Base-by-base conservation (phyloP, 2,113 vertebrate species). In the Eulemur macaco region DNA sequence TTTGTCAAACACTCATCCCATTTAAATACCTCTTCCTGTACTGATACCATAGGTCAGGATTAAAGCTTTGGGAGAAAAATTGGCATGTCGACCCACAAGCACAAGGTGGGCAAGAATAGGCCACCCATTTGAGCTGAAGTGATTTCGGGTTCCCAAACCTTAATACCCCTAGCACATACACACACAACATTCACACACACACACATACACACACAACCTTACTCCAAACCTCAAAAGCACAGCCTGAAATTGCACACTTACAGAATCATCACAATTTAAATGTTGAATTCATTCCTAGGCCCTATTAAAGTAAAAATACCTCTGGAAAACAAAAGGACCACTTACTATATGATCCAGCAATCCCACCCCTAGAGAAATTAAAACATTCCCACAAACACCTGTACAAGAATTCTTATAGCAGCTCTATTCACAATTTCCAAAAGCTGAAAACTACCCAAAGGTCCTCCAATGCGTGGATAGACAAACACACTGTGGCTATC, bases 1-100 rank as follows among this genome's bases (percentile, higher is more conserved):
- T 97, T 97, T 97, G 90, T 97, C 96, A 96, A 92, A 96, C 60
- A 96, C 50, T 94, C 86, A 89, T 95, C 73, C 89, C 58, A 86
- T 96, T 97, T 97, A 95, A 97, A 91, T 96, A 96, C 81, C 74
- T 97, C 91, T 96, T 97, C 97, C 95, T 97, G 77, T 91, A 52
- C 74, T 94, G 91, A 93, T 96, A 86, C 73, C 86, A 90, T 69
- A 90, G 92, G 96, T 96, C 94, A 97, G 31, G 78, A 96, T 92
- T 92, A 97, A 97, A 96, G 87, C 91, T 83, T 12, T 86, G 34
- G 64, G 20, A 68, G 23, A 60, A 68, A 96, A 96, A 78, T 71
- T 66, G 64, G 63, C 50, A 69, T 81, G 84, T 50, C 18, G 11
- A 83, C 56, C 69, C 89, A 89, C 69, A 94, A 84, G 71, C 86